Base-by-base conservation (phyloP, 2,113 vertebrate species). In the Nothoprocta perdicaria region DNA sequence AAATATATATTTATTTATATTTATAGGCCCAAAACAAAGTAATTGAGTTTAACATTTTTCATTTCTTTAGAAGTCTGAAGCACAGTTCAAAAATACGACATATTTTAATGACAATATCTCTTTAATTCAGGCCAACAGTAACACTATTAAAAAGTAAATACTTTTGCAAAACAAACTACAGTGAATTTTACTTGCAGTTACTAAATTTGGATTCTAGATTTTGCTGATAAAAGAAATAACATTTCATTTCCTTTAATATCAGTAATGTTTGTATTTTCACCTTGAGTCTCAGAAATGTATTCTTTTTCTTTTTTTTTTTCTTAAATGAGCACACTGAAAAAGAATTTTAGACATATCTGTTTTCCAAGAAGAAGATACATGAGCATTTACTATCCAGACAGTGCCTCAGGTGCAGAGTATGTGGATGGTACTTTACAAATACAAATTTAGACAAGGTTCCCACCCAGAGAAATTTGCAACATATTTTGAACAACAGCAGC, bases 391-490 rank as follows among this genome's bases (percentile, higher is more conserved):
- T 31, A 41, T 67, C 29, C 31, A 9, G 41, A 29, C 3, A 82
- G 45, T 38, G 83, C 80, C 90, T 6, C 53, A 72, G 91, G 89
- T 89, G 31, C 24, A 76, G 46, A 72, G 15, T 57, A 17, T 58
- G 15, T 31, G 15, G 15, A 85, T 40, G 9, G 14, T 76, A 53
- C 3, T 90, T 90, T 84, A 78, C 17, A 61, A 88, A 86, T 53
- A 90, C 48, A 86, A 91, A 93, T 84, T 74, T 76, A 61, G 48
- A 92, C 57, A 78, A 79, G 57, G 66, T 84, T 93, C 48, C 80
- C 9, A 5, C 86, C 90, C 81, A 73, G 35, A 88, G 45, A 93
- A 84, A 90, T 88, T 60, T 93, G 48, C 5, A 84, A 24, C 40
- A 50, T 81, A 27, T 58, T 94, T 82, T 43, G 88, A 86, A 89